Base-by-base conservation (phyloP, 1,140 invertebrate genomes). In the Spodoptera litura region DNA sequence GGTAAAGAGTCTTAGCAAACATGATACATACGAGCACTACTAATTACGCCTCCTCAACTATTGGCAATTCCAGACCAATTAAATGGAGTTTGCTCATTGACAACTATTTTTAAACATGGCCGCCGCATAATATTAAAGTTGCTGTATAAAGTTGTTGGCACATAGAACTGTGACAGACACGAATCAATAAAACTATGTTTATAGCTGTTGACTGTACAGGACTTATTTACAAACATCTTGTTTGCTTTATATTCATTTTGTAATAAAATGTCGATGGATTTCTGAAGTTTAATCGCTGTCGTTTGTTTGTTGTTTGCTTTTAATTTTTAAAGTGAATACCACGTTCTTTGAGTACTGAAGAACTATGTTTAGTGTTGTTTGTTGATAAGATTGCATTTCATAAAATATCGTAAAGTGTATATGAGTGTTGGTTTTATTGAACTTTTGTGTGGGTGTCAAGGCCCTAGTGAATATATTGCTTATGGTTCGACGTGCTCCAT, bases 151-250 rank as follows among this genome's bases (percentile, higher is more conserved):
- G n/a, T 53, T 31, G 38, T 31, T 53, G 11, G 12, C 12, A 53
- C 52, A 20, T 4, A 44, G 44, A 52, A 12, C 64, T 31, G 49
- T 52, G 35, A 64, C 66, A 70, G 66, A 70, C 66, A 70, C 49
- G 66, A 70, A 70, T 70, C 66, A 70, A 70, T 70, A 70, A 70
- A 53, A 11, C 25, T 53, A 49, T 70, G 64, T 68, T 68, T 68
- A 70, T 70, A 27, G 51, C n/a, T 70, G 49, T 70, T 70, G 66
- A 70, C 66, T 44, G 12, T 9, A 66, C 62, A 20, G 44, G 53
- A 53, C 6, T 70, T 70, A 70, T 70, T 70, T 70, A 31, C 66
- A 52, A 52, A 66, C 15, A 70, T 51, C 25, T 70, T 70, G 66
- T 70, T 70, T 70, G 66, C 25, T 31, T 70, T 70, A 12, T 53